A percentile compares a stretch with the other conserved stretches of the same genome.
Evolutionary conservation across 64 coral and sea anemone species (phyloP).

Genomic region (Actinia tenebrosa): DNA sequence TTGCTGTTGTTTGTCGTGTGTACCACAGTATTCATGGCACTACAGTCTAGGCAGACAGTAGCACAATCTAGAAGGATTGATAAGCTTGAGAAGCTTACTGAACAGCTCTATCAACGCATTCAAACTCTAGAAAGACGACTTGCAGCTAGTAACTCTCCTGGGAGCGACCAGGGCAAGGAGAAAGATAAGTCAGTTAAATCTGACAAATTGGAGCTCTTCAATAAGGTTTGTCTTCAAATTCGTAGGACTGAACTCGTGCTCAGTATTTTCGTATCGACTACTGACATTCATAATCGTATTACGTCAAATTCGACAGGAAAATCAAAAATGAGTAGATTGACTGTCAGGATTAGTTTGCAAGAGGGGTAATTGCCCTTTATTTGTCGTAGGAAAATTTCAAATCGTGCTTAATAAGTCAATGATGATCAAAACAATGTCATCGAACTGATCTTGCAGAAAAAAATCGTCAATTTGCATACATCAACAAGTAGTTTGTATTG

Average conservation of each 20-base stretch:
- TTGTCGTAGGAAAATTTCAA: not conserved
- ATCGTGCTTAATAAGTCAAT: not conserved
- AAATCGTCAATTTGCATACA: not conserved
- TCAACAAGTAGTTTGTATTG: not conserved
- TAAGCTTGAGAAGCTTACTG: constrained; percentile 28
- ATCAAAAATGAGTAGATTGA: not conserved
- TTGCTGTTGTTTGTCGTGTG: constrained; percentile 31
- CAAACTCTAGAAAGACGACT: constrained; percentile 35
- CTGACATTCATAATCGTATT: not conserved
- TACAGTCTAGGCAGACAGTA: constrained; percentile 23
- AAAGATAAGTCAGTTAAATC: not conserved
- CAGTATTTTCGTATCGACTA: not conserved
- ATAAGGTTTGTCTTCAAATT: not conserved
- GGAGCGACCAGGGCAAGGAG: not conserved
- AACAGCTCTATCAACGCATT: constrained; percentile 21
- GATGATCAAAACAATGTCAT: not conserved
- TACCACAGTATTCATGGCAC: constrained; percentile 27
- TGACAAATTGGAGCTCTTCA: not conserved
- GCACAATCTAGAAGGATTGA: constrained; percentile 38
- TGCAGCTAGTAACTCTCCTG: not conserved
- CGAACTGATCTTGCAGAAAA: not conserved
- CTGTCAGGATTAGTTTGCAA: not conserved
- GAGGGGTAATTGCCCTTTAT: not conserved
- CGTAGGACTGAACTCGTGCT: not conserved
- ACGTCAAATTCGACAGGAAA: not conserved